Evolutionary conservation across 2,113 vertebrate genomes (phyloP), one percentile per base, ranked within the genome.

Genomic region (Anas platyrhynchos): DNA sequence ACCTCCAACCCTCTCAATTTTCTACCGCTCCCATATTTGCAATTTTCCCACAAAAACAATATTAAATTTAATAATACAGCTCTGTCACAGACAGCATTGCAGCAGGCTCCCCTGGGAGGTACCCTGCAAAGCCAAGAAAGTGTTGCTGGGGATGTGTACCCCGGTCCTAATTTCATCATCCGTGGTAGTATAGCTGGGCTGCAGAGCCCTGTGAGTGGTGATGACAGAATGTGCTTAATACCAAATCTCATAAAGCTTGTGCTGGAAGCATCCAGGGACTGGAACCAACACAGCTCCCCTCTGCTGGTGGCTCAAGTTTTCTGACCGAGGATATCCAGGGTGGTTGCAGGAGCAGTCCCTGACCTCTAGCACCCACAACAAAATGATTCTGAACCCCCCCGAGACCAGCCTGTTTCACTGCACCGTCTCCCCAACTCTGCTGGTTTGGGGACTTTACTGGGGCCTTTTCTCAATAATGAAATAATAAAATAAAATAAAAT

Each of bases 281-380:
- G 32, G 32, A 91, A 85, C 3, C 0, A 0, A 34, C n/a, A 25
- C 3, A 0, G 61, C 86, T 36, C 15, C 32, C 43, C 59, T 32
- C 10, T 76, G 1, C 43, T 54, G 55, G 11, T 48, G 31, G 38
- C 54, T 83, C 31, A n/a, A 2, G 6, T 5, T 93, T 71, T 68
- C 17, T 27, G 55, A 85, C 13, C 21, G 21, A 73, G 62, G 32
- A 22, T 66, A 77, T 88, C 85, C 54, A 44, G 29, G 38, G 26
- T 27, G 61, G n/a, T 3, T 75, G 20, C 21, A 76, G n/a, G 50
- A 20, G 34, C 5, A 67, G n/a, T 71, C 48, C 54, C 65, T 1
- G 4, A 29, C 2, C 6, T 55, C 36, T 55, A 55, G 43, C 15
- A 46, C 2, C 2, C 18, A 48, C 23, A 58, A 23, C 12, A 89